Evolutionary conservation across 2,888 invertebrate species (phyloP).

Genomic region (Strigamia crassipes): DNA sequence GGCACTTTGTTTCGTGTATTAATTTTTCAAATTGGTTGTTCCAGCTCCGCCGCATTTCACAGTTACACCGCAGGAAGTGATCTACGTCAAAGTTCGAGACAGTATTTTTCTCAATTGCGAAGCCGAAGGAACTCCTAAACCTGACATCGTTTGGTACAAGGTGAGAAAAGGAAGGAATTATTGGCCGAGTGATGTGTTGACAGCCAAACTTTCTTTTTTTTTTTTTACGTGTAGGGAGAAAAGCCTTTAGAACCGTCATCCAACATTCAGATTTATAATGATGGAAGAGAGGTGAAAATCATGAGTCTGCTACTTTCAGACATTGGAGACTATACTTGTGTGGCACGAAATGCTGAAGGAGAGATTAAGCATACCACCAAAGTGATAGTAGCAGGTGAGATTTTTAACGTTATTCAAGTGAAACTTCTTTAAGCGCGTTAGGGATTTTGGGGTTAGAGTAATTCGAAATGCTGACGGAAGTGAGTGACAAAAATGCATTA

Average conservation of each 20-base stretch:
- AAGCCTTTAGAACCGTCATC: slow-evolving; percentile 86
- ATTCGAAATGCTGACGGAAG: too few species aligned
- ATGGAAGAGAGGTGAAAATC: slow-evolving; percentile 91
- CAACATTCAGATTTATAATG: slow-evolving; percentile 87
- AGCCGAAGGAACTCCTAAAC: slow-evolving; percentile 91
- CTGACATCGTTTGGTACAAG: slow-evolving; percentile 95
- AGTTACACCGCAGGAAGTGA: slow-evolving; percentile 92
- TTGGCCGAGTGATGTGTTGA: too few species aligned
- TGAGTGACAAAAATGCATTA: too few species aligned
- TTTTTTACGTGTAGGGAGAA: slow-evolving; percentile 64
- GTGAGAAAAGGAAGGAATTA: slow-evolving; percentile 56
- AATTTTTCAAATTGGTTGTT: slow-evolving; percentile 46
- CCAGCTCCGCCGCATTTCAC: slow-evolving; percentile 90
- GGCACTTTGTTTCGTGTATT: slow-evolving; percentile 7
- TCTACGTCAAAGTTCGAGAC: slow-evolving; percentile 95
- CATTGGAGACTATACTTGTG: slow-evolving; percentile 95
- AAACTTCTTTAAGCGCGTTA: too few species aligned
- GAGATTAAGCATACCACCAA: slow-evolving; percentile 94
- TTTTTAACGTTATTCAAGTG: not conserved
- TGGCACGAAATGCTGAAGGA: slow-evolving; percentile 93
- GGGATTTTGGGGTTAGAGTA: too few species aligned
- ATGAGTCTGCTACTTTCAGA: slow-evolving; percentile 90
- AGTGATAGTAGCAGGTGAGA: slow-evolving; percentile 85
- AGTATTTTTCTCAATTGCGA: slow-evolving; percentile 95
- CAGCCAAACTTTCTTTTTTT: not conserved